These are phyloP conservation scores for Zoroaster sp. DNA, from an alignment of 53 echinoderm and acorn worm species.

Conservation along the genomic window DNA sequence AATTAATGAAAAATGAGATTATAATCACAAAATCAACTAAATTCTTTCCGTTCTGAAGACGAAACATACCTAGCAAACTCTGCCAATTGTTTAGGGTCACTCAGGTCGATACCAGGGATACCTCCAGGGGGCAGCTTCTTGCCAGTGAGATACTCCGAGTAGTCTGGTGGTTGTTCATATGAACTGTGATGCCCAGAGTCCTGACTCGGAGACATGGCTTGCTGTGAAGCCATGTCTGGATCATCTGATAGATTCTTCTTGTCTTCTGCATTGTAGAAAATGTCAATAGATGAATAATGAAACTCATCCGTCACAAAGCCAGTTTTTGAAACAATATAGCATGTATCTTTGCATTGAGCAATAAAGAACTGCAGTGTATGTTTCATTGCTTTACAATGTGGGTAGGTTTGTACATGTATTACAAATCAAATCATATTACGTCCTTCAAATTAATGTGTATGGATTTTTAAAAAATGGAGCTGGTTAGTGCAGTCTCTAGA, in stretches of 20 bases:
- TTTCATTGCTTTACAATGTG: too few species aligned
- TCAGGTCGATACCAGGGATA: constrained; percentile 96
- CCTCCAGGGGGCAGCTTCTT: constrained; percentile 99
- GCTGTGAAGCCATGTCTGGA: constrained; percentile 74
- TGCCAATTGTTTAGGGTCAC: constrained; percentile 98
- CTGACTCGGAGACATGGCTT: constrained; percentile 71
- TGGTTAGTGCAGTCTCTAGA: too few species aligned
- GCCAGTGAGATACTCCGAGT: constrained; percentile 97
- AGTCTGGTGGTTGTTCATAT: constrained; percentile 86
- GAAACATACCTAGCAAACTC: constrained; percentile 97
- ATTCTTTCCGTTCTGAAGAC: too few species aligned
- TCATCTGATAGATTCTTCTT: constrained; percentile 94
- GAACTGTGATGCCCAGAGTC: constrained; percentile 42
- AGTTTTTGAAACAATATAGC: too few species aligned
- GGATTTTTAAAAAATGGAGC: too few species aligned
- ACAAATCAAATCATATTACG: too few species aligned
- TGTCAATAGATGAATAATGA: not conserved
- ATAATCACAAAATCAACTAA: too few species aligned
- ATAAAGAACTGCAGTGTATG: too few species aligned
- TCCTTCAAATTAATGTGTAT: too few species aligned
- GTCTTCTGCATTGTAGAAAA: constrained; percentile 65
- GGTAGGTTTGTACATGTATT: too few species aligned
- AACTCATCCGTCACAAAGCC: not conserved
- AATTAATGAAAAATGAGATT: too few species aligned
- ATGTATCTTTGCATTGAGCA: too few species aligned